Conservation (phyloP, 2,797 vertebrate genomes). For the Rhinichthys osculus region DNA sequence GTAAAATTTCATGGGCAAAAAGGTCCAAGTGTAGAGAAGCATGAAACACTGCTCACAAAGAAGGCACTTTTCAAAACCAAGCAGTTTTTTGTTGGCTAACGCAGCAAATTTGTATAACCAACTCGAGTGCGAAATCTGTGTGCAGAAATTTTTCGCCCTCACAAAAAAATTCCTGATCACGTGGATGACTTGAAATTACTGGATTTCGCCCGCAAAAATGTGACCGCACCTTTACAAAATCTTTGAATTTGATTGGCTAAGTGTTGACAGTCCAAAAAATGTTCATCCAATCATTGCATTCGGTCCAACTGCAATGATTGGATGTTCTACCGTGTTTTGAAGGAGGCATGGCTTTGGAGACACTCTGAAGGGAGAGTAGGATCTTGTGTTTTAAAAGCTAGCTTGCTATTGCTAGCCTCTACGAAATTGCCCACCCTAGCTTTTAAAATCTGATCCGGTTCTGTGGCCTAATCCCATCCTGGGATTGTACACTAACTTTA, state of each 20-base stretch:
- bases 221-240: background rate
- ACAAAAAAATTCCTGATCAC: background rate
- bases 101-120: background rate
- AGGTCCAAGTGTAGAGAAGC: background rate
- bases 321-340: background rate
- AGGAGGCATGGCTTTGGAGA: background rate
- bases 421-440: background rate
- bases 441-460: background rate
- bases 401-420: background rate
- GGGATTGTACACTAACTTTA: background rate
- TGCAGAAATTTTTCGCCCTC: background rate
- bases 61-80: background rate
- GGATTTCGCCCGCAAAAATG: background rate
- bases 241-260: background rate
- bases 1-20: background rate
- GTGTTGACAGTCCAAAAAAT: background rate
- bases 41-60: background rate
- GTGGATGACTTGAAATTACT: background rate
- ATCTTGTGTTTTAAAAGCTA: background rate
- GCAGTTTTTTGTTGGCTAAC: background rate
- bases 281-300: background rate
- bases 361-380: background rate
- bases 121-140: background rate
- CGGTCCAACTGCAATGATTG: background rate
- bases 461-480: background rate